Percentiles rank a stretch among this genome's conserved stretches.
Conservation (phyloP, 92 coral and sea anemone species). For the Scolanthus callimorphus region DNA sequence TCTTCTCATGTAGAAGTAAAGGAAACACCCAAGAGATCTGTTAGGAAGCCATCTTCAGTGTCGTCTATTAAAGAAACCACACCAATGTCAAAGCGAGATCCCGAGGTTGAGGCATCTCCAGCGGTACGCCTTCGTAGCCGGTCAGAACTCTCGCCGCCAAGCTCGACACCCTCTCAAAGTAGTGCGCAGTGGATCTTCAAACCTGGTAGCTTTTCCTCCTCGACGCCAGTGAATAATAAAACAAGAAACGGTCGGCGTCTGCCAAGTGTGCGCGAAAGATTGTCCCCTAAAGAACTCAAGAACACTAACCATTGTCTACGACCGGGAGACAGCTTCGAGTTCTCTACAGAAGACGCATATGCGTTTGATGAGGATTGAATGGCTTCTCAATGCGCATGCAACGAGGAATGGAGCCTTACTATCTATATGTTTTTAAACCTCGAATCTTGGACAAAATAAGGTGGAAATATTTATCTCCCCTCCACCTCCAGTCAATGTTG, state of each 20-base stretch:
- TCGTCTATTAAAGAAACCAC: neutral
- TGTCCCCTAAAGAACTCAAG: no score
- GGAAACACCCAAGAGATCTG: neutral
- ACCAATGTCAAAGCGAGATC: neutral
- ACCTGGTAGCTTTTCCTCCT: conserved; percentile 16
- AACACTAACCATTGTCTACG: conserved; percentile 8
- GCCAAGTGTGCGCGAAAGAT: neutral
- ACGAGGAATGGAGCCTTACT: no score
- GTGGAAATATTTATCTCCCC: no score
- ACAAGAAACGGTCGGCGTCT: conserved; percentile 1
- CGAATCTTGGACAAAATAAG: neutral
- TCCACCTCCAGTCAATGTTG: no score
- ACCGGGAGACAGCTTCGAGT: conserved; percentile 29
- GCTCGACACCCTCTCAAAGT: neutral
- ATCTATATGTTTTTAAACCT: neutral
- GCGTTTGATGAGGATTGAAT: conserved; percentile 15
- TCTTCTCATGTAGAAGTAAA: neutral
- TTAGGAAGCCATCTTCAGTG: neutral
- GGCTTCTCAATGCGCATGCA: no score
- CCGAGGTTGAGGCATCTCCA: neutral
- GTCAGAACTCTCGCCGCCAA: neutral
- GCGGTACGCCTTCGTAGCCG: neutral
- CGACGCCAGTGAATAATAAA: conserved; percentile 14
- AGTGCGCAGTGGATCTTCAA: conserved; percentile 21
- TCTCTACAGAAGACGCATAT: conserved; percentile 14